Evolutionary conservation across 30 jellyfish, hydroid and myxozoan genomes (phyloP), one percentile per base, ranked within the genome.

Genomic region (Sanderia malayensis): DNA sequence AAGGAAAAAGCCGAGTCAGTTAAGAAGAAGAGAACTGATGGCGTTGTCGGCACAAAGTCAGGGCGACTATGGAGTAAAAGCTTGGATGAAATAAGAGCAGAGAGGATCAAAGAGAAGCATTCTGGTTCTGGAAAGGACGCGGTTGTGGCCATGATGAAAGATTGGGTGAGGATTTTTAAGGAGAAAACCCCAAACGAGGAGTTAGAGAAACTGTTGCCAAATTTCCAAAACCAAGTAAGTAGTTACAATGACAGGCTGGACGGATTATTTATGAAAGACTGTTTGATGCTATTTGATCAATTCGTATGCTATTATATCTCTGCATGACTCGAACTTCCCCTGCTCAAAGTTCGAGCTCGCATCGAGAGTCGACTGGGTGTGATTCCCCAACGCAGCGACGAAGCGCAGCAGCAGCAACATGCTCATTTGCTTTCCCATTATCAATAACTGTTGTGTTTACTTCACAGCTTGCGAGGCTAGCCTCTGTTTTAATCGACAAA

Each of bases 201-300:
- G 23, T 29, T 32, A 34, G 67, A 37, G 15, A 65, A 58, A 47
- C 49, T 76, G 30, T 27, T 76, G 29, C 96, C 96, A 27, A 85
- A 89, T 57, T 71, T 85, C 32, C 76, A 67, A 44, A 80, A 53
- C 58, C 89, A 85, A 61, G 96, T 85, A 30, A 26, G 76, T 17
- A 45, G 11, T 37, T 37, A n/a, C n/a, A n/a, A n/a, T n/a, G n/a
- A n/a, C n/a, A n/a, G n/a, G n/a, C n/a, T n/a, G n/a, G n/a, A n/a
- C n/a, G n/a, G n/a, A n/a, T n/a, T n/a, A n/a, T n/a, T n/a, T n/a
- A n/a, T n/a, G n/a, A n/a, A n/a, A n/a, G n/a, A n/a, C n/a, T n/a
- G n/a, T n/a, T n/a, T n/a, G n/a, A n/a, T n/a, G n/a, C n/a, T n/a
- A n/a, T n/a, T n/a, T n/a, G n/a, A n/a, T n/a, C n/a, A n/a, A n/a